Conservation (phyloP, 2,888 invertebrate genomes). For the Andrena minutula region DNA sequence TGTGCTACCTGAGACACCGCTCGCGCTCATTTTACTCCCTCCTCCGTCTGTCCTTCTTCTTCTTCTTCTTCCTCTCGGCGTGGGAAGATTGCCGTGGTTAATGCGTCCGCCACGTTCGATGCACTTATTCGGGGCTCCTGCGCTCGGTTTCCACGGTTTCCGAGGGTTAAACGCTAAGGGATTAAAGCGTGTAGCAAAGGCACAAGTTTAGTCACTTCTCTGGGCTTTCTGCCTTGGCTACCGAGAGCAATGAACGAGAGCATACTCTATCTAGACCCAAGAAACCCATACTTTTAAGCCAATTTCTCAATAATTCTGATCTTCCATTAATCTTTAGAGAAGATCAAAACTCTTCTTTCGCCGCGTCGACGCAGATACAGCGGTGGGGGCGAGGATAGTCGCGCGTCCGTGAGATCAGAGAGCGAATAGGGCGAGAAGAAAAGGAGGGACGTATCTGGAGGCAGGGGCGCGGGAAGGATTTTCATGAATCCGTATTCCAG, state of each 20-base stretch:
- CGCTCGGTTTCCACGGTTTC: conserved; percentile 4
- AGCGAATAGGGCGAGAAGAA: conserved; percentile 4
- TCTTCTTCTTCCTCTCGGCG: conserved; percentile 34
- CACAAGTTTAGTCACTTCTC: too few species aligned
- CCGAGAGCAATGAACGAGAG: too few species aligned
- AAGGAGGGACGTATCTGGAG: conserved; percentile 10
- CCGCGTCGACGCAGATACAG: background rate
- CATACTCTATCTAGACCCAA: too few species aligned
- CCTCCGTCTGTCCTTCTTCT: background rate
- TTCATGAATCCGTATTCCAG: conserved; percentile 43
- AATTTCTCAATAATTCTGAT: background rate
- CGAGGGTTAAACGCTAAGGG: conserved; percentile 4
- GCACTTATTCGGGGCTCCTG: conserved; percentile 24
- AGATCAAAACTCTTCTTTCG: background rate
- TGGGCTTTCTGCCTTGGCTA: too few species aligned
- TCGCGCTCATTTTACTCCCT: conserved; percentile 40
- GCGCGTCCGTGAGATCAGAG: conserved; percentile 3
- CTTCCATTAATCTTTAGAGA: background rate
- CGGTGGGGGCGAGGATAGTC: conserved; percentile 15
- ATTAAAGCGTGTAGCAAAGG: background rate
- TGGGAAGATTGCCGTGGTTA: conserved; percentile 48
- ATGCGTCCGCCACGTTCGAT: conserved; percentile 43
- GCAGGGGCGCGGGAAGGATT: background rate
- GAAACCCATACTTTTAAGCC: too few species aligned
- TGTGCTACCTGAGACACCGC: conserved; percentile 25